Conservation (phyloP, 2,113 vertebrate genomes). For the Phodopus roborovskii region DNA sequence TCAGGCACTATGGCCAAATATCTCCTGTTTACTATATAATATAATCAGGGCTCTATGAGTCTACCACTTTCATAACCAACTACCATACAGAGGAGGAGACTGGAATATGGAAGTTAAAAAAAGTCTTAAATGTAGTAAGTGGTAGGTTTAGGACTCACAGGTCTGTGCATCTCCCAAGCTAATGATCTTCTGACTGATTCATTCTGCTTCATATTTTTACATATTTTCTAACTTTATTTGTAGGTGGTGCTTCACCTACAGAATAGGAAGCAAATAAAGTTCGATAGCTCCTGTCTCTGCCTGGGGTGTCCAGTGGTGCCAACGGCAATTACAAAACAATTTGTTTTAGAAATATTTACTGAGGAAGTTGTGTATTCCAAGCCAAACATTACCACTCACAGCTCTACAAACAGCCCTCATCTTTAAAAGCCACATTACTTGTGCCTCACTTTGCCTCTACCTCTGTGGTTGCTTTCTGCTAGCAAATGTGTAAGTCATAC, state of each 20-base stretch:
- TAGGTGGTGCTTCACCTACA: neutral
- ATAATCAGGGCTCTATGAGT: neutral
- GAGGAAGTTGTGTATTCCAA: neutral
- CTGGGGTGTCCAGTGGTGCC: neutral
- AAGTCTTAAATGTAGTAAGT: neutral
- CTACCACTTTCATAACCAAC: constrained; percentile 17
- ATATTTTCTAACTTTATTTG: constrained; percentile 40
- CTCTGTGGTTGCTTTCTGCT: neutral
- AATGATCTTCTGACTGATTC: neutral
- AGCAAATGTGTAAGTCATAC: neutral
- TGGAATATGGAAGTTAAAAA: neutral
- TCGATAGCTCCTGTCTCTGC: neutral
- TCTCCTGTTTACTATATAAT: neutral
- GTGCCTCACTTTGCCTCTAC: neutral
- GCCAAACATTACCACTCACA: neutral
- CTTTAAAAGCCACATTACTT: neutral
- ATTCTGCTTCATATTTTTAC: neutral
- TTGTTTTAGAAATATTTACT: neutral
- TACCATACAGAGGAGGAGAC: neutral
- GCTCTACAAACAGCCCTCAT: neutral
- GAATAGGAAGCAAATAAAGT: neutral
- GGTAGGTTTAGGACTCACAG: neutral
- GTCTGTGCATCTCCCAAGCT: neutral
- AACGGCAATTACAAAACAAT: neutral
- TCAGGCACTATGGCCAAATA: neutral